phyloP scores from a whole-genome alignment of 2,888 invertebrate genomes.

The Hyposoter dolosus region DNA sequence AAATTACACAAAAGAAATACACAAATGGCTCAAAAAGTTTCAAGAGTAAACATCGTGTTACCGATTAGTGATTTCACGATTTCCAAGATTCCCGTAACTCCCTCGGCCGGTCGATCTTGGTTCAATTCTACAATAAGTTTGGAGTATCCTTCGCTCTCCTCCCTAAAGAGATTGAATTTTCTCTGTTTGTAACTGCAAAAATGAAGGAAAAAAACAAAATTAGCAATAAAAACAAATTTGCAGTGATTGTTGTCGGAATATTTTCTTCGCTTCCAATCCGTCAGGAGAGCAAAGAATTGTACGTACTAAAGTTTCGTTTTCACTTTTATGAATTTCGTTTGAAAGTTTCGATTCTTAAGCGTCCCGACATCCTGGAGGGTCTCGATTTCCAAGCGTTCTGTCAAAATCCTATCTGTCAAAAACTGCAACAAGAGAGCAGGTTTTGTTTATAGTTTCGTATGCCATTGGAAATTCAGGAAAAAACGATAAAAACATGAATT shows the following conservation, averaged over 20 bases:
- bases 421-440: constrained; percentile 83
- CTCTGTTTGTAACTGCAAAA: constrained; percentile 97
- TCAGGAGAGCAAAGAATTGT: constrained; percentile 67
- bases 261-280: constrained; percentile 14
- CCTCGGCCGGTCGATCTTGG: constrained; percentile 89
- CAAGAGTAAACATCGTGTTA: constrained; percentile 82
- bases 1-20: too few species aligned
- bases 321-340: constrained; percentile 98
- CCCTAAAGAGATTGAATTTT: constrained; percentile 99
- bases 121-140: constrained; percentile 97
- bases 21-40: background rate
- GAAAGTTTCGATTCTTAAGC: constrained; percentile 94
- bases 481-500: background rate
- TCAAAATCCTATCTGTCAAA: constrained; percentile 94
- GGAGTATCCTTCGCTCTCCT: constrained; percentile 99
- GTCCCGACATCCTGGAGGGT: constrained; percentile 96
- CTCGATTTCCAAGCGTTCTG: constrained; percentile 97
- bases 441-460: constrained; percentile 5
- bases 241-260: background rate
- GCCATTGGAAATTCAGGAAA: background rate
- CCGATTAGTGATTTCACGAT: constrained; percentile 97
- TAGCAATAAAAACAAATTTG: background rate
- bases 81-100: constrained; percentile 90
- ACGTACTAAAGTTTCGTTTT: constrained; percentile 99
- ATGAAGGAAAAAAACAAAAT: constrained; percentile 6